Percentiles rank a stretch among this genome's conserved stretches.
Conservation (phyloP, 1,140 invertebrate species). For the Wasmannia auropunctata region DNA sequence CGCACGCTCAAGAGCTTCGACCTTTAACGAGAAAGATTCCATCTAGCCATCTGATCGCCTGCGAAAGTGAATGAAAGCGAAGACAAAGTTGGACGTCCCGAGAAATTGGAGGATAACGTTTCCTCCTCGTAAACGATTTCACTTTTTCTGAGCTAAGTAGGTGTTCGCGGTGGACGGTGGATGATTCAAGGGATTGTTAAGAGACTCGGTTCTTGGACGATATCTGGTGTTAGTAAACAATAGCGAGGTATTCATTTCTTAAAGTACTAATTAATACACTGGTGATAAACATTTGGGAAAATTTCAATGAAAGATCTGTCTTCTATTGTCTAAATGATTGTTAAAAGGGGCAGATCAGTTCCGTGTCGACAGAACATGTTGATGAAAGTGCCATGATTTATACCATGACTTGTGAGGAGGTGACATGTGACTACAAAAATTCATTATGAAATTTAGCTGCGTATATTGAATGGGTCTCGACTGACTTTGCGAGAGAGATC, state of each 20-base stretch:
- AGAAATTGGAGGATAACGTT: neutral
- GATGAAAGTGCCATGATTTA: constrained; percentile 21
- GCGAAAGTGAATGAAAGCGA: constrained; percentile 18
- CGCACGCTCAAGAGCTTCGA: constrained; percentile 77
- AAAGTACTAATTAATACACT: neutral
- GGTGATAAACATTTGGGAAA: neutral
- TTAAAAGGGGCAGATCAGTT: constrained; percentile 1
- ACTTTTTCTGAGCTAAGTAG: neutral
- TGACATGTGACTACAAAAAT: constrained; percentile 28
- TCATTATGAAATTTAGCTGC: neutral
- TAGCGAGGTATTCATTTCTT: neutral
- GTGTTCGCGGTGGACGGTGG: neutral
- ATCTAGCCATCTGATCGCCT: constrained; percentile 33
- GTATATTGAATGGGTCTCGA: constrained; percentile 2
- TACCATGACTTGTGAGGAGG: constrained; percentile 43
- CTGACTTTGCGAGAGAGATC: neutral
- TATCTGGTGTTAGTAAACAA: neutral
- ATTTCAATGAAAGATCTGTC: neutral
- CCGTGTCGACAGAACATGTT: constrained; percentile 5
- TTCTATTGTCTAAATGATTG: neutral
- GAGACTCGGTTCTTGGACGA: neutral
- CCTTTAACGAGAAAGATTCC: constrained; percentile 43
- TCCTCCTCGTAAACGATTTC: neutral
- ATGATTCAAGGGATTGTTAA: neutral
- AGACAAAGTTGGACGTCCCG: neutral